phyloP scores from a whole-genome alignment of 2,113 vertebrate species.

The Eclectus roratus region DNA sequence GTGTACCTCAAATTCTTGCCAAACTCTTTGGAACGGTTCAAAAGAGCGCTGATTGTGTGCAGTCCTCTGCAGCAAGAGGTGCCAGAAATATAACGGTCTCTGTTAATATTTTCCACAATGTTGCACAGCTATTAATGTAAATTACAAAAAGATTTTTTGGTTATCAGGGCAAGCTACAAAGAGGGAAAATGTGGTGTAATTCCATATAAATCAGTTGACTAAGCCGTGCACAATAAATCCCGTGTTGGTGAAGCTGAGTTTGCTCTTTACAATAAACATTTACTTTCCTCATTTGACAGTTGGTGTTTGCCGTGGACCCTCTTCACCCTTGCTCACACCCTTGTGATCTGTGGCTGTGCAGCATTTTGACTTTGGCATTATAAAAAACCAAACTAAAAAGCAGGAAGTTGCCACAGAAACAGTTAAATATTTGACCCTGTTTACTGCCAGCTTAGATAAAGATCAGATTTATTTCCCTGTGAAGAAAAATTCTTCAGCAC shows the following conservation, averaged over 20 bases:
- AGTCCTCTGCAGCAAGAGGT: slow-evolving; percentile 38
- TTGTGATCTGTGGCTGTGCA: neutral
- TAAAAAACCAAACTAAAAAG: neutral
- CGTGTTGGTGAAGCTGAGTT: neutral
- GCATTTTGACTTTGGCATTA: neutral
- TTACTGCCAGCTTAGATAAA: slow-evolving; percentile 65
- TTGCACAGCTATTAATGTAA: slow-evolving; percentile 57
- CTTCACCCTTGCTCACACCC: neutral
- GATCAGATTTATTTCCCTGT: slow-evolving; percentile 40
- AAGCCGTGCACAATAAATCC: slow-evolving; percentile 5
- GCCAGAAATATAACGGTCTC: slow-evolving; percentile 57
- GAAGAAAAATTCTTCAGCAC: slow-evolving; percentile 26
- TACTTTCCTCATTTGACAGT: neutral
- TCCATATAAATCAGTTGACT: slow-evolving; percentile 44
- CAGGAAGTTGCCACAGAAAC: slow-evolving; percentile 45
- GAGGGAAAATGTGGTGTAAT: slow-evolving; percentile 53
- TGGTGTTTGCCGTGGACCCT: neutral
- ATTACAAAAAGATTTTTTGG: slow-evolving; percentile 54
- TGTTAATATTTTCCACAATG: slow-evolving; percentile 68
- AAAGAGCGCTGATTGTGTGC: slow-evolving; percentile 33
- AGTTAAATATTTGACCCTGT: slow-evolving; percentile 58
- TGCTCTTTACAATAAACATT: neutral
- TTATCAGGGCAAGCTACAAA: slow-evolving; percentile 32
- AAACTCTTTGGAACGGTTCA: slow-evolving; percentile 44
- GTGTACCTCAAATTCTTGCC: slow-evolving; percentile 49